phyloP scores from a whole-genome alignment of 2,888 invertebrate species.

The Girardia tigrina region DNA sequence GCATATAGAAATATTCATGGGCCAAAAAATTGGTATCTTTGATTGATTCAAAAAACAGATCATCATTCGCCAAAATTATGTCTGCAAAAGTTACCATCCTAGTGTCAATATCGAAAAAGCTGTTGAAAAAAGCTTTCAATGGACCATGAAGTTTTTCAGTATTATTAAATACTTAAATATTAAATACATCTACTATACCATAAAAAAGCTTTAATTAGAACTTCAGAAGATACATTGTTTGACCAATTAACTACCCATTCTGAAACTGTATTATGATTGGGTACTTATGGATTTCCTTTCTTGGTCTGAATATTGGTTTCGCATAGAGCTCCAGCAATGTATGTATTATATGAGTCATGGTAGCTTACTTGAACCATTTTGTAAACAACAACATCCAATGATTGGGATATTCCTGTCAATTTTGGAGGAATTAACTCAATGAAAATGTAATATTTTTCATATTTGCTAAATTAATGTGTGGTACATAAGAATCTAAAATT shows the following conservation, averaged over 20 bases:
- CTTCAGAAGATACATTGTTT: not conserved
- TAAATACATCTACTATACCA: not conserved
- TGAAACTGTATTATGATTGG: not conserved
- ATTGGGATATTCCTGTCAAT: not conserved
- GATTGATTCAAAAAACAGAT: not conserved
- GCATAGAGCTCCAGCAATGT: not conserved
- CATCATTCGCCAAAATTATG: not conserved
- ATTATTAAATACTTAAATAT: too few relatives aligned
- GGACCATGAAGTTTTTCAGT: not conserved
- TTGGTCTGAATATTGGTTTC: not conserved
- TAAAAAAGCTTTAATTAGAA: not conserved
- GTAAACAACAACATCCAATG: not conserved
- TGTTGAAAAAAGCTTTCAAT: not conserved
- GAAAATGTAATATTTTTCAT: not conserved
- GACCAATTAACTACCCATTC: not conserved
- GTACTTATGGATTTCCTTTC: not conserved
- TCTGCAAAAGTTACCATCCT: not conserved
- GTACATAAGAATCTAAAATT: too few relatives aligned
- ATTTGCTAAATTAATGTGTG: too few relatives aligned
- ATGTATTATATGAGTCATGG: not conserved
- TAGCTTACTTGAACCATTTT: not conserved
- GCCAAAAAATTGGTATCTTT: not conserved
- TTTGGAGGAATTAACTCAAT: slow-evolving; percentile 8
- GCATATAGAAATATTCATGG: too few relatives aligned
- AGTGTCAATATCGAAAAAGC: not conserved